Conservation (phyloP, 2,113 vertebrate species). For the Alces alces region DNA sequence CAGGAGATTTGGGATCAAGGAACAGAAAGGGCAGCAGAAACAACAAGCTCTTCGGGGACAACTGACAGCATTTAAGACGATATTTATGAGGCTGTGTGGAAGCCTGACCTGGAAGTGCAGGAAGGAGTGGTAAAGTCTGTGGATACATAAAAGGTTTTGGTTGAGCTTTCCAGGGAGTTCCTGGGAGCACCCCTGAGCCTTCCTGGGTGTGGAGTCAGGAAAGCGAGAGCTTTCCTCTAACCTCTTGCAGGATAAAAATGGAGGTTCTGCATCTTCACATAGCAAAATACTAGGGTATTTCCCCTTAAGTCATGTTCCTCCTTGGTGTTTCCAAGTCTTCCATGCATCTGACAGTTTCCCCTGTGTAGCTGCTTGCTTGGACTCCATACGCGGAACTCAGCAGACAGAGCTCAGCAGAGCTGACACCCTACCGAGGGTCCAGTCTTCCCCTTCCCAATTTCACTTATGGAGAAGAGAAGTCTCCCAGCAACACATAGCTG, state of each 20-base stretch:
- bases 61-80: background rate
- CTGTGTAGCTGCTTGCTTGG: background rate
- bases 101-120: background rate
- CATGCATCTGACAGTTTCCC: background rate
- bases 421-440: background rate
- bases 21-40: background rate
- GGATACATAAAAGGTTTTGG: background rate
- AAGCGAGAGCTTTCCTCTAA: background rate
- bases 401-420: too few relatives aligned
- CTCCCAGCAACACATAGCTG: fast-evolving
- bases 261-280: background rate
- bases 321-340: background rate
- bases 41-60: background rate
- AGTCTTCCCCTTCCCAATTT: background rate
- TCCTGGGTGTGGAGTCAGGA: background rate
- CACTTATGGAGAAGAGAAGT: background rate
- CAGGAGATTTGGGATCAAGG: background rate
- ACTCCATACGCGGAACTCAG: background rate
- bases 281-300: background rate
- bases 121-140: background rate
- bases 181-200: background rate
- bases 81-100: background rate
- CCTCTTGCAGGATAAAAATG: background rate
- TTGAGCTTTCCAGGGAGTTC: background rate
- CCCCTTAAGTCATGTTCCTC: background rate